Evolutionary conservation across 2,113 vertebrate genomes (phyloP), one percentile per base, ranked within the genome.

Genomic region (Sebastes fasciatus): DNA sequence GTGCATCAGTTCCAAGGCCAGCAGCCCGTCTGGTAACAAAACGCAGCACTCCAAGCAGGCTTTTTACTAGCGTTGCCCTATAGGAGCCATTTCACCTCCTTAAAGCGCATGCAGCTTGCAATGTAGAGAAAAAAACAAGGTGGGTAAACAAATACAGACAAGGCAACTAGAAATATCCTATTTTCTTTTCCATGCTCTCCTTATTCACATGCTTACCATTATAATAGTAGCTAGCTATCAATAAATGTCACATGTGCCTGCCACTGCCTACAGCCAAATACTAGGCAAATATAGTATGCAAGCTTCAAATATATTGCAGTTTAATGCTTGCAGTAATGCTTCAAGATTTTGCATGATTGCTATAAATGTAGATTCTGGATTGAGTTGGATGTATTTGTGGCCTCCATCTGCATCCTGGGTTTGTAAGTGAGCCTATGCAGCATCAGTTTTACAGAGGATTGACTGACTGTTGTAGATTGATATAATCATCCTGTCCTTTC

Each of bases 21-120:
- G 12, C 88, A 48, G 67, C 68, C 67, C 65, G 7, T 80, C 80
- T 83, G 89, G 80, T 86, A 83, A 89, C 57, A 80, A 46, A 79
- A 70, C 0, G 6, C 74, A 19, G 60, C 34, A 17, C 14, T 17
- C 23, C 23, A 61, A 14, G 26, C 60, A 61, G 60, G 26, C 64
- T 61, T 74, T 21, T 23, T 67, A 16, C 16, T 7, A 43, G 64
- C 70, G 55, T 75, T 82, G 70, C 67, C n/a, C 60, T 4, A 34
- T 71, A 55, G 62, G 52, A 88, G 80, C 55, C 57, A 52, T 81
- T 81, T 76, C 58, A 79, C 40, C 60, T 45, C 55, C 70, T 75
- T 4, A 66, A 76, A 75, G 77, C 54, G 77, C 66, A 64, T 26
- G 48, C 77, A 74, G 67, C 76, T 86, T 84, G 70, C 58, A 80